Percentiles rank a stretch among this genome's conserved stretches.
phyloP scores from a whole-genome alignment of 2,797 vertebrate genomes.

The Dendrocincla tyrannina region DNA sequence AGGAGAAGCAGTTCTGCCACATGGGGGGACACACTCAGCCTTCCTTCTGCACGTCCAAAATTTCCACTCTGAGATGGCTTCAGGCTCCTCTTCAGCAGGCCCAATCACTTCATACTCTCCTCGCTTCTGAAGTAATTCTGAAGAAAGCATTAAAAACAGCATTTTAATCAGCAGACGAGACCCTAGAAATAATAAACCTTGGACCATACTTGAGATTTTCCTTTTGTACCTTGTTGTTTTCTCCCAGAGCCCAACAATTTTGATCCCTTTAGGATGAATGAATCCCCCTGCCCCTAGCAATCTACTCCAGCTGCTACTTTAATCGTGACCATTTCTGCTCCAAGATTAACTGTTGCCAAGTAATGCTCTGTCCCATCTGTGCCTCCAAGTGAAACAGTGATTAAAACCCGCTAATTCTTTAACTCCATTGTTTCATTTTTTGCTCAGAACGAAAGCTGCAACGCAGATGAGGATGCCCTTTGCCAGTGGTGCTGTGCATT shows the following conservation, averaged over 20 bases:
- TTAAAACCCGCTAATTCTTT: conserved; percentile 63
- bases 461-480: conserved; percentile 42
- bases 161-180: conserved; percentile 23
- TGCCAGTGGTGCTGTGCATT: not conserved
- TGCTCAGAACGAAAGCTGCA: conserved; percentile 42
- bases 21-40: not conserved
- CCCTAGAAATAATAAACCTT: conserved; percentile 1
- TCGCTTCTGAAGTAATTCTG: conserved; percentile 49
- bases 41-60: conserved; percentile 7
- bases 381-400: conserved; percentile 56
- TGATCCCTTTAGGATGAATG: conserved; percentile 25
- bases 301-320: conserved; percentile 58
- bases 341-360: conserved; percentile 45
- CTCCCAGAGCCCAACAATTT: conserved; percentile 3
- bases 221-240: conserved; percentile 1
- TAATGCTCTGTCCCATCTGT: conserved; percentile 53
- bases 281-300: not conserved
- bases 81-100: conserved; percentile 30
- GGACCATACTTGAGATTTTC: not conserved
- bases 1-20: conserved; percentile 45
- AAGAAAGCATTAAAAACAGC: conserved; percentile 43
- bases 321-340: conserved; percentile 56
- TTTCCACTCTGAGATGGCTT: conserved; percentile 1
- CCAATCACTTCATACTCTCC: conserved; percentile 54
- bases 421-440: conserved; percentile 54